Conservation (phyloP, 2,113 vertebrate species). For the Clinocottus analis region DNA sequence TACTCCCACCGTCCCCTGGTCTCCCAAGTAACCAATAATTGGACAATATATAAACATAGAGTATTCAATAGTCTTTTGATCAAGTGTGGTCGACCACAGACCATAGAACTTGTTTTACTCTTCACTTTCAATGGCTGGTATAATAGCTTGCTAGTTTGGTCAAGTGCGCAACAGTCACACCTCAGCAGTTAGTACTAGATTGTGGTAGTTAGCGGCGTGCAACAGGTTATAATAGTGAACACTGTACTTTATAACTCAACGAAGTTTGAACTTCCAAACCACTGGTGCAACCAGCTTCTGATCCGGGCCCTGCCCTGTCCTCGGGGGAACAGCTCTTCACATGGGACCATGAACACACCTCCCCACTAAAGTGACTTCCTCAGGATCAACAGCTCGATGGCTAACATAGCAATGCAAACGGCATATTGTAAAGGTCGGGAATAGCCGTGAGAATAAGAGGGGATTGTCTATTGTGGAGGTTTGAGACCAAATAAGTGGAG, state of each 20-base stretch:
- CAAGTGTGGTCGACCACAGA: not conserved
- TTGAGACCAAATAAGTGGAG: not conserved
- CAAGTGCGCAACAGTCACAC: not conserved
- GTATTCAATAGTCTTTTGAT: too few species aligned
- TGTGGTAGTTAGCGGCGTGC: too few species aligned
- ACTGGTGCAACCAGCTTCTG: not conserved
- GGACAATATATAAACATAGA: too few species aligned
- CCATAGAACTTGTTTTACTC: not conserved
- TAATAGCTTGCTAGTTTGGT: not conserved
- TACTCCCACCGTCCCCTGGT: too few species aligned
- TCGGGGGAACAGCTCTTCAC: conserved; percentile 3
- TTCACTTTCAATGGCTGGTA: not conserved
- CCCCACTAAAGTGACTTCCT: not conserved
- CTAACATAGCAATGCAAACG: not conserved
- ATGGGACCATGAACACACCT: not conserved
- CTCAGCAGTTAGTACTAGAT: not conserved
- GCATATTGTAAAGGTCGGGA: not conserved
- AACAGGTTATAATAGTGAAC: not conserved
- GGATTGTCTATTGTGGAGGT: not conserved
- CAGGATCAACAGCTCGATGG: not conserved
- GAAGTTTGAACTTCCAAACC: not conserved
- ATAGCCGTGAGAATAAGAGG: not conserved
- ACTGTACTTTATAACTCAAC: too few species aligned
- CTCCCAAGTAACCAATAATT: not conserved
- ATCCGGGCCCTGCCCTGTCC: conserved; percentile 4